Base-by-base conservation (phyloP, 2,888 invertebrate species). In the Pelosia muscerda region DNA sequence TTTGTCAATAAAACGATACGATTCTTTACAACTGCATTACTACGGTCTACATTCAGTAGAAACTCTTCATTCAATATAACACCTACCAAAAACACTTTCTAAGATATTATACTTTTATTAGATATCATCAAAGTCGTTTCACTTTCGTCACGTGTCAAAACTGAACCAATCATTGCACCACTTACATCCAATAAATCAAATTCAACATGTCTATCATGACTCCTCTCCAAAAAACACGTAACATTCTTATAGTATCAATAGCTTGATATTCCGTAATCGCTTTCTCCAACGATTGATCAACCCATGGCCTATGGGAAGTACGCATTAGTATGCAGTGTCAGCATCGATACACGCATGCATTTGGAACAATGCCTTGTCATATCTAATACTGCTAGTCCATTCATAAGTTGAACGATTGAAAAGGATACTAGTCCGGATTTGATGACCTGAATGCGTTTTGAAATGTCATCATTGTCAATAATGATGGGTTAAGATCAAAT, bases 311-410 rank as follows among this genome's bases (percentile, higher is more conserved):
- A 79, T 80, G 74, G 70, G 69, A 80, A 78, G 59, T 63, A 55
- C 61, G 62, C 73, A 81, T 85, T 81, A 75, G 75, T 82, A 85
- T 84, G 77, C 82, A 81, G 75, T 72, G 75, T 75, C 69, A 66
- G 77, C 81, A 78, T 69, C 60, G 38, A 67, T 62, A 56, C 63
- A 42, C 68, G 58, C 63, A 70, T 66, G 61, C 67, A 73, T 68
- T 59, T 38, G 49, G 69, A 74, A 69, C 60, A 57, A 60, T 54
- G 49, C 60, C 67, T 49, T 65, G 68, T 66, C 28, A 58, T 56
- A 62, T 68, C 69, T 68, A 34, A 66, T 59, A 59, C 63, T 23
- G 49, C 8, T 8, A 6, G 55, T 10, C 55, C 59, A 55, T 71
- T 11, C 58, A 63, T 57, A 22, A 23, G 15, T 63, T 60, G 23